phyloP scores from a whole-genome alignment of 2,888 invertebrate species.

The Tinea trinotella region DNA sequence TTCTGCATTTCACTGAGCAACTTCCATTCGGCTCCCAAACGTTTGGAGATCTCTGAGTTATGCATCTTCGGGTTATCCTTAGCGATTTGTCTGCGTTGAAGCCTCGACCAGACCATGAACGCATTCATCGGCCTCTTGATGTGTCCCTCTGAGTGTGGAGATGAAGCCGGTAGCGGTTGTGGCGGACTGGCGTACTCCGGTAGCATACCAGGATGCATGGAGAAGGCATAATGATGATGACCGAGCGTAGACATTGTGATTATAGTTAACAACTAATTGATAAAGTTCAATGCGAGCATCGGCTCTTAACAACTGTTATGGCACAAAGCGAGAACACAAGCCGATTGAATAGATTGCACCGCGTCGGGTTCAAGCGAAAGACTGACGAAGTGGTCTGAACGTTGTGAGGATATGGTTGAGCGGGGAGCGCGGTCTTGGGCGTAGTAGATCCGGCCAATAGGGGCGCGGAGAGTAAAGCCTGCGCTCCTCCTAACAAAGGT shows the following conservation, averaged over 20 bases:
- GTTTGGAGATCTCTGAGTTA: constrained; percentile 91
- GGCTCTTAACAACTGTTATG: constrained; percentile 42
- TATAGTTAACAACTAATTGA: constrained; percentile 17
- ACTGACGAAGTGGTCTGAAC: constrained; percentile 48
- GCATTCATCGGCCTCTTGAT: constrained; percentile 99
- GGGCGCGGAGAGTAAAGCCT: constrained; percentile 40
- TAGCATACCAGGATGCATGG: constrained; percentile 65
- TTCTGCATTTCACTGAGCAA: constrained; percentile 88
- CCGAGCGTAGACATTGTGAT: constrained; percentile 61
- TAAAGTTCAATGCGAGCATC: constrained; percentile 35
- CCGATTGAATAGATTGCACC: constrained; percentile 51
- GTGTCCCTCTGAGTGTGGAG: constrained; percentile 77
- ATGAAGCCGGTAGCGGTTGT: constrained; percentile 55
- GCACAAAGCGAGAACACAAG: constrained; percentile 57
- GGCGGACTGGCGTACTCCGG: constrained; percentile 59
- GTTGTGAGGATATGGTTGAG: constrained; percentile 42
- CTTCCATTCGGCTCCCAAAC: constrained; percentile 95
- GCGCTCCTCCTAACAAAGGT: constrained; percentile 45
- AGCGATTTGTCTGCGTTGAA: constrained; percentile 92
- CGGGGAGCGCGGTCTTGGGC: constrained; percentile 50
- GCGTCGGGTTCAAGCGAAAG: constrained; percentile 61
- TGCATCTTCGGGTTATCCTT: constrained; percentile 96
- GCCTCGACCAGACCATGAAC: constrained; percentile 97
- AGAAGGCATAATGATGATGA: constrained; percentile 68
- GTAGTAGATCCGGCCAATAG: constrained; percentile 45